Percentiles rank a stretch among this genome's conserved stretches.
Conservation (phyloP, 2,888 invertebrate species). For the Griposia aprilina region DNA sequence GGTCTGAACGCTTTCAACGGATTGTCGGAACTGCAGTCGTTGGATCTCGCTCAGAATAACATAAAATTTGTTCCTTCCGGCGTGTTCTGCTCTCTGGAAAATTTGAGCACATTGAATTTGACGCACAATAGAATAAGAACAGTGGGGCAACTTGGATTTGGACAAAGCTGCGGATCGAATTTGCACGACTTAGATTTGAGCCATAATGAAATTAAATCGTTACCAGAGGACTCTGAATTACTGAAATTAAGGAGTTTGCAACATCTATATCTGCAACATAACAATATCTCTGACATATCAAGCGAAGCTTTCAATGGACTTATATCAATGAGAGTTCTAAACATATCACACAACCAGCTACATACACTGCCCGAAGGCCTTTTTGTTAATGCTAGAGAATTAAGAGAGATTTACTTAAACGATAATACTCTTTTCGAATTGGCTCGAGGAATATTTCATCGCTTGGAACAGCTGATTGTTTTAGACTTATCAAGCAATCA, state of each 20-base stretch:
- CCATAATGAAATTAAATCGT: slow-evolving; percentile 93
- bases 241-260: slow-evolving; percentile 94
- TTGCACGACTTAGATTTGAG: slow-evolving; percentile 95
- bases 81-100: slow-evolving; percentile 94
- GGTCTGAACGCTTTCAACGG: slow-evolving; percentile 93
- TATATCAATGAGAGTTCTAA: slow-evolving; percentile 94
- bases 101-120: slow-evolving; percentile 95
- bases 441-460: slow-evolving; percentile 95
- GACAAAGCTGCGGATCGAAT: slow-evolving; percentile 92
- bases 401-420: slow-evolving; percentile 95
- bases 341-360: slow-evolving; percentile 96
- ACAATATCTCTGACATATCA: slow-evolving; percentile 95
- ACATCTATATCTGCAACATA: slow-evolving; percentile 95
- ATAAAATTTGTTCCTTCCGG: slow-evolving; percentile 95
- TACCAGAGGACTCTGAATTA: slow-evolving; percentile 94
- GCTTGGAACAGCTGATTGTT: slow-evolving; percentile 95
- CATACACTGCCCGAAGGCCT: slow-evolving; percentile 95
- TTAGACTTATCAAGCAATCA: slow-evolving; percentile 96
- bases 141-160: slow-evolving; percentile 94
- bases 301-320: slow-evolving; percentile 95
- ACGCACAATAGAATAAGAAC: slow-evolving; percentile 95
- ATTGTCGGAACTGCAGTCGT: slow-evolving; percentile 94
- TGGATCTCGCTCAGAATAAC: slow-evolving; percentile 96
- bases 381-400: slow-evolving; percentile 95
- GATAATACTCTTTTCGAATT: slow-evolving; percentile 96